Base-by-base conservation (phyloP, 2,797 vertebrate genomes). In the Anniella stebbinsi region DNA sequence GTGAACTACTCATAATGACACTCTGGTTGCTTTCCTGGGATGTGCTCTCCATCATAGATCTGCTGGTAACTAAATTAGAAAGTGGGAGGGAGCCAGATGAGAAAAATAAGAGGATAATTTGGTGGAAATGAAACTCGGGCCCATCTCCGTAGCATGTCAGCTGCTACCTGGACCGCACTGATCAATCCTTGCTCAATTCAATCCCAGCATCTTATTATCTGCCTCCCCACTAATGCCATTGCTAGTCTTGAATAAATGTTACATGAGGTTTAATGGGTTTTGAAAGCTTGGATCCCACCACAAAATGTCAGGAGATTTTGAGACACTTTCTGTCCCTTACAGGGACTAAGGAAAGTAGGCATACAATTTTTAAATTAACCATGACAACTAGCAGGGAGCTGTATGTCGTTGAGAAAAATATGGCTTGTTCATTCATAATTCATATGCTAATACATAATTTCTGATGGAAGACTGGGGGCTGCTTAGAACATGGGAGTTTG, bases 211-310 rank as follows among this genome's bases (percentile, higher is more conserved):
- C 12, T 51, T 23, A 11, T 54, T 67, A 30, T 87, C 78, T 83
- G 84, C 69, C 70, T 82, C 57, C 66, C 45, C 57, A 67, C 70
- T 82, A 76, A 76, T 76, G 78, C 48, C n/a, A 67, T 66, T 82
- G 78, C 84, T 36, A 67, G 78, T 69, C 78, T 82, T 28, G 18
- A 82, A 90, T 90, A 87, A 90, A 90, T 82, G 84, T 87, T 90
- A 82, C 69, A 90, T 90, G 89, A 87, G 84, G 41, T 86, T 75
- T 90, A 90, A 90, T 90, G 84, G 89, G 87, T 90, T 82, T 45
- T 83, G 85, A 90, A 90, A 90, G 89, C 84, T 66, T 67, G 57
- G 70, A 80, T 87, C 89, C 78, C 78, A 54, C 66, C 89, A 66
- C 80, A 82, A 87, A 90, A 87, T 76, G 89, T 82, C 84, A 38